These are phyloP conservation scores for Dione juno DNA, from an alignment of 2,888 invertebrate genomes.

Conservation along the genomic window DNA sequence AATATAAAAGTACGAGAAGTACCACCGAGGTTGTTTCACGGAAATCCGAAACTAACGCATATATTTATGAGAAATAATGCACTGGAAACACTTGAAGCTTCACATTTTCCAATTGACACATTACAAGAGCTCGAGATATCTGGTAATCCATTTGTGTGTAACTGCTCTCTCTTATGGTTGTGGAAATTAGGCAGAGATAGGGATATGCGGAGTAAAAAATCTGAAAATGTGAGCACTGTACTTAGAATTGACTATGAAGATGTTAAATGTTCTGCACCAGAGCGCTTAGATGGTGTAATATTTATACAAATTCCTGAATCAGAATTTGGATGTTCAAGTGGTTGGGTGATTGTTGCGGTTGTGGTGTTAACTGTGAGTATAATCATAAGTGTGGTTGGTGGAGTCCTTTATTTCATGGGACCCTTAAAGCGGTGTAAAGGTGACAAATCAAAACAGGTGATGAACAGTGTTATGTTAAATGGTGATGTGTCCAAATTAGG, in stretches of 20 bases:
- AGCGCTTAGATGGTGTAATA: slow-evolving; percentile 78
- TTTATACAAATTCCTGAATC: slow-evolving; percentile 85
- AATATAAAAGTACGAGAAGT: slow-evolving; percentile 89
- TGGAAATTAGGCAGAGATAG: slow-evolving; percentile 87
- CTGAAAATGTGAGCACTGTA: slow-evolving; percentile 67
- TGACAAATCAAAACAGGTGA: slow-evolving; percentile 80
- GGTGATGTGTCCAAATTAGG: slow-evolving; percentile 80
- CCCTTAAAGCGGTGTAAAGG: slow-evolving; percentile 81
- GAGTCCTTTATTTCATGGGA: slow-evolving; percentile 79
- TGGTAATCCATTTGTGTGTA: slow-evolving; percentile 93
- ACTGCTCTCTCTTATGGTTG: slow-evolving; percentile 93
- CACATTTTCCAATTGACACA: slow-evolving; percentile 92
- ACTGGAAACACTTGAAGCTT: slow-evolving; percentile 89
- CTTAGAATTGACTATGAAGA: slow-evolving; percentile 83
- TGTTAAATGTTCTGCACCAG: slow-evolving; percentile 84
- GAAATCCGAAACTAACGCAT: slow-evolving; percentile 89
- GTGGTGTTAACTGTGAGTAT: slow-evolving; percentile 81
- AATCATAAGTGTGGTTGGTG: slow-evolving; percentile 79
- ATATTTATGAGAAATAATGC: slow-evolving; percentile 91
- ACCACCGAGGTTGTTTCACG: slow-evolving; percentile 92
- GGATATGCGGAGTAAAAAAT: slow-evolving; percentile 67
- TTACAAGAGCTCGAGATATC: slow-evolving; percentile 89
- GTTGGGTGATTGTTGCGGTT: slow-evolving; percentile 84
- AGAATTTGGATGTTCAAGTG: slow-evolving; percentile 85
- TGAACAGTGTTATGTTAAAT: slow-evolving; percentile 81